Percentiles rank a stretch among this genome's conserved stretches.
Conservation (phyloP, 2,888 invertebrate genomes). For the Doris montereyensis region DNA sequence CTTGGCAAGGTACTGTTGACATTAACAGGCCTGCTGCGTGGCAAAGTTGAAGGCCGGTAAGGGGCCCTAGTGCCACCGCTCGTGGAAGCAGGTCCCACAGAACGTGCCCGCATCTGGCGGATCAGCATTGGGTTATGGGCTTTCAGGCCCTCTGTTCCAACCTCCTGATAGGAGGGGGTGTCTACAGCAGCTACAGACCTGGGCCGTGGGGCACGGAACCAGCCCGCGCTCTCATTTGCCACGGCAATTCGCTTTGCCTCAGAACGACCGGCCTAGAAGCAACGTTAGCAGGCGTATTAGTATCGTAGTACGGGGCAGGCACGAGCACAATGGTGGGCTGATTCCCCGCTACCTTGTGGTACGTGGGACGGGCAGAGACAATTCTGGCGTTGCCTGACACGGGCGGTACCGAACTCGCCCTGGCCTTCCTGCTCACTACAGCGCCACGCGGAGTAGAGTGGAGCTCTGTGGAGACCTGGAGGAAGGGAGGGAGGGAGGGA, state of each 20-base stretch:
- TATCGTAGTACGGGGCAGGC: neutral
- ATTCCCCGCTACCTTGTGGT: conserved; percentile 30
- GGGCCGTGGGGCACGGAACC: neutral
- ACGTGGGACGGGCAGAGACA: conserved; percentile 37
- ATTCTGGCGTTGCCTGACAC: conserved; percentile 8
- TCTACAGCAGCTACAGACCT: no score
- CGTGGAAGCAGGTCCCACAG: no score
- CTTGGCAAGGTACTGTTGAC: neutral
- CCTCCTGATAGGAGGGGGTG: no score
- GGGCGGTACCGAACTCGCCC: conserved; percentile 38
- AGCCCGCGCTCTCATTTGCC: conserved; percentile 30
- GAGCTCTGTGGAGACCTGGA: conserved; percentile 61
- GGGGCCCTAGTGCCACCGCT: no score
- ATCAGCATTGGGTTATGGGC: conserved; percentile 35
- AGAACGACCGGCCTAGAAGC: conserved; percentile 44
- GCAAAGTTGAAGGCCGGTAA: neutral
- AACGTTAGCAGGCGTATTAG: conserved; percentile 31
- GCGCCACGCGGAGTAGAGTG: conserved; percentile 58
- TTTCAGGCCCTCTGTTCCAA: conserved; percentile 15
- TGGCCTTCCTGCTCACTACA: conserved; percentile 56
- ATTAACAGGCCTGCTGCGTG: no score
- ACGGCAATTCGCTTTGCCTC: conserved; percentile 36
- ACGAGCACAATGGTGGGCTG: conserved; percentile 1
- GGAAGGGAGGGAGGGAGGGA: conserved; percentile 43
- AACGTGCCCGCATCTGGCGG: conserved; percentile 8